phyloP scores from a whole-genome alignment of 2,113 vertebrate genomes.

The Rhegmatorhina hoffmannsi region DNA sequence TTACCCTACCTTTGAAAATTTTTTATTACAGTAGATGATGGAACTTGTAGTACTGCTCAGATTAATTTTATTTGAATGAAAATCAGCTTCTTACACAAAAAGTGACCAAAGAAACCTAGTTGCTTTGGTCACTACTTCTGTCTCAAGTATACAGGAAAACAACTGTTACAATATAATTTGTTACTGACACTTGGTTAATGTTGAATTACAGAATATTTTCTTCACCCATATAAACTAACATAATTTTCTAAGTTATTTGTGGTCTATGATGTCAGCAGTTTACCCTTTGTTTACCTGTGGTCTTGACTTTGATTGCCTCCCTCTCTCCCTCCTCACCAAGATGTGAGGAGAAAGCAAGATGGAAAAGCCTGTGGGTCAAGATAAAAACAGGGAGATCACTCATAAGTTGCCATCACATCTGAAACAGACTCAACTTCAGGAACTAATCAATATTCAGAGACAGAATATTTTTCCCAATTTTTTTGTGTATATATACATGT shows the following conservation, averaged over 20 bases:
- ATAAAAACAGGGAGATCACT: not conserved
- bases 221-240: not conserved
- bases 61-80: not conserved
- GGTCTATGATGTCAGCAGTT: not conserved
- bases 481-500: not conserved
- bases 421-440: not conserved
- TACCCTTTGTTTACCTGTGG: not conserved
- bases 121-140: not conserved
- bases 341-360: not conserved
- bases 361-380: not conserved
- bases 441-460: not conserved
- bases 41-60: not conserved
- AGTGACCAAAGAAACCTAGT: not conserved
- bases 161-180: not conserved
- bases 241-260: not conserved
- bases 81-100: not conserved
- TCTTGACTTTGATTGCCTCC: not conserved
- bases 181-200: not conserved
- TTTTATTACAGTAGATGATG: not conserved
- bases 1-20: not conserved
- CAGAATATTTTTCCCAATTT: rapidly evolving
- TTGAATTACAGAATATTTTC: not conserved
- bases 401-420: not conserved
- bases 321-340: not conserved
- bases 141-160: not conserved